Conservation (phyloP, 2,888 invertebrate species). For the Amblyjoppa fuscipennis region DNA sequence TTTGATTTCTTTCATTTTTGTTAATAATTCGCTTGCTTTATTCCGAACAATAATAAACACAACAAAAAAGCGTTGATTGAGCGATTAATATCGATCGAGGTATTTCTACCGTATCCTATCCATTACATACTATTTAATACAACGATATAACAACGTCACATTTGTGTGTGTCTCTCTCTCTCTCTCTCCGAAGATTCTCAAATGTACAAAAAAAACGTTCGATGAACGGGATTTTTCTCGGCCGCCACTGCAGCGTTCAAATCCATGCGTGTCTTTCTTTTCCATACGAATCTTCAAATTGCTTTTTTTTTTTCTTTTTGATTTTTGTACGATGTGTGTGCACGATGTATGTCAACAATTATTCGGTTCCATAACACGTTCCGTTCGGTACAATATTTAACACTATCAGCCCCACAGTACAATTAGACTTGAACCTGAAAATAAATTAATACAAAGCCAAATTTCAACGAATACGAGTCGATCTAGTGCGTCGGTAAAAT, state of each 20-base stretch:
- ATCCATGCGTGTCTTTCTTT: conserved; percentile 14
- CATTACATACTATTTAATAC: conserved; percentile 18
- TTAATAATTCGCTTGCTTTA: conserved; percentile 25
- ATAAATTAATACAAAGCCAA: conserved; percentile 63
- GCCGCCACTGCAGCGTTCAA: conserved; percentile 52
- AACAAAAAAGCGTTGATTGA: background rate
- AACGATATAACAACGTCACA: conserved; percentile 19
- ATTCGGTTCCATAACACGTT: conserved; percentile 45
- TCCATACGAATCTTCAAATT: conserved; percentile 24
- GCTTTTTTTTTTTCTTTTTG: conserved; percentile 7
- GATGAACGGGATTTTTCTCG: conserved; percentile 25
- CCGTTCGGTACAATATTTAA: conserved; percentile 57
- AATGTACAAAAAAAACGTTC: conserved; percentile 31
- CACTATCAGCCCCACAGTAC: conserved; percentile 59
- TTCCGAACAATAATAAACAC: conserved; percentile 18
- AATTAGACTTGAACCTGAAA: conserved; percentile 68
- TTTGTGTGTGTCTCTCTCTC: background rate
- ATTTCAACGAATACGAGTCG: conserved; percentile 56
- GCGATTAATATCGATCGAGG: background rate
- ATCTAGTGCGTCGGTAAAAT: background rate
- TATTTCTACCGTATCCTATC: conserved; percentile 3
- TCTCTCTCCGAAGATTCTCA: conserved; percentile 32
- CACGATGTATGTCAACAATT: conserved; percentile 32
- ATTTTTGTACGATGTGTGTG: conserved; percentile 18
- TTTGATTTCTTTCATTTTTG: background rate